Base-by-base conservation (phyloP, 2,797 vertebrate genomes). In the Myoxocephalus aenaeus region DNA sequence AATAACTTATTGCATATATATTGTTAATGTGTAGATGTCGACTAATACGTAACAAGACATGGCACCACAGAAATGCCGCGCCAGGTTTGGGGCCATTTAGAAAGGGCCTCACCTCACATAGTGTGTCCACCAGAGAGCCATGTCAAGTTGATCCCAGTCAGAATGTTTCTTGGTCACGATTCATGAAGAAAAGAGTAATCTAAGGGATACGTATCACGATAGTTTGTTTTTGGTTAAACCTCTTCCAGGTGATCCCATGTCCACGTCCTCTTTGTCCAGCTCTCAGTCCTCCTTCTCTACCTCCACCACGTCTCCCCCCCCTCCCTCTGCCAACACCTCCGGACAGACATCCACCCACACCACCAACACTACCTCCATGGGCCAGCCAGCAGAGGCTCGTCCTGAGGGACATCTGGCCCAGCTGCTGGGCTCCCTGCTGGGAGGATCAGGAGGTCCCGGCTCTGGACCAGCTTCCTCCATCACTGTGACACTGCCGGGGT, bases 401-500 rank as follows among this genome's bases (percentile, higher is more conserved):
- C 57, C 84, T 0, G 90, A 93, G 0, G 85, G 93, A 0, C 94
- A 94, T 68, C 66, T 96, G 73, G 94, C 94, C 27, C 96, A 96
- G 84, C 87, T 96, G 2, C 83, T 97, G 81, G 93, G 95, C 57
- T 96, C 95, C 32, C 82, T 97, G 38, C 85, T 97, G 51, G 96
- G 95, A 3, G 92, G 92, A 57, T 84, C 89, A 9, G 90, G 92
- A 3, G 91, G 89, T 8, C 77, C 58, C 1, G 68, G 83, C 10
- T 74, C 90, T 22, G 91, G 88, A 73, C 51, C 66, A 1, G 61
- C 91, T 70, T 96, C 96, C 3, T 96, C 96, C 63, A 96, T 97
- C 82, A 96, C 96, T 0, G 95, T 97, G 87, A 96, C 95, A 0
- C 89, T 96, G 87, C 96, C 96, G 0, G 96, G 96, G 1, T 92